Base-by-base conservation (phyloP, 37 sponge, comb jelly and placozoan species). In the Halisarca cf. caerulea region DNA sequence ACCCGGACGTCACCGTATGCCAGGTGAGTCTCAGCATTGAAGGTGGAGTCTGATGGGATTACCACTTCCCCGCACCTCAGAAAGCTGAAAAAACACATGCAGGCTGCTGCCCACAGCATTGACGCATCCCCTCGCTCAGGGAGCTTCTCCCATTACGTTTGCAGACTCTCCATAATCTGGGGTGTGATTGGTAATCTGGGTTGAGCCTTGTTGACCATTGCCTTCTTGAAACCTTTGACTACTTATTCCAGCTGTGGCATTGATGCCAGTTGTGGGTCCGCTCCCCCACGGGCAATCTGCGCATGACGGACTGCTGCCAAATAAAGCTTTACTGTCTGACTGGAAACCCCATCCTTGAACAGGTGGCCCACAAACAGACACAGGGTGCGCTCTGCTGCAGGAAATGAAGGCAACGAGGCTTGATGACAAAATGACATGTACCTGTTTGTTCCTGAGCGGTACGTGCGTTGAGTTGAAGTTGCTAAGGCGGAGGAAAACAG, bases 291-390 rank as follows among this genome's bases (percentile, higher is more conserved):
- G 9, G 58, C 25, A 37, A 88, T 78, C 30, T 83, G 89, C 11
- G 58, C 14, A 25, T 84, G 84, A 7, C 89, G 53, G 3, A 88
- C 58, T 55, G 72, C 89, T 45, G 84, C 79, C 58, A 88, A 72
- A 44, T 88, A 88, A 0, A 3, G 1, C 80, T 80, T 80, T 3
- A 80, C 35, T 24, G 59, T 80, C 59, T 34, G 23, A 2, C 8
- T 1, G 1, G 80, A 1, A 0, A 85, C 60, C 80, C 32, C 8
- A 1, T 1, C 80, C 3, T 21, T 11, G 36, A 9, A 17, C 58
- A 80, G 8, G 24, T 58, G 24, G 59, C 40, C 32, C 18, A 80
- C 59, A 33, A 80, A 80, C 8, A 32, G 60, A 41, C 80, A 80
- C 58, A 84, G 23, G 35, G 53, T 14, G 0, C 44, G 40, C 59